Conservation (phyloP, 1,140 invertebrate species). For the Charaxes varanes region DNA sequence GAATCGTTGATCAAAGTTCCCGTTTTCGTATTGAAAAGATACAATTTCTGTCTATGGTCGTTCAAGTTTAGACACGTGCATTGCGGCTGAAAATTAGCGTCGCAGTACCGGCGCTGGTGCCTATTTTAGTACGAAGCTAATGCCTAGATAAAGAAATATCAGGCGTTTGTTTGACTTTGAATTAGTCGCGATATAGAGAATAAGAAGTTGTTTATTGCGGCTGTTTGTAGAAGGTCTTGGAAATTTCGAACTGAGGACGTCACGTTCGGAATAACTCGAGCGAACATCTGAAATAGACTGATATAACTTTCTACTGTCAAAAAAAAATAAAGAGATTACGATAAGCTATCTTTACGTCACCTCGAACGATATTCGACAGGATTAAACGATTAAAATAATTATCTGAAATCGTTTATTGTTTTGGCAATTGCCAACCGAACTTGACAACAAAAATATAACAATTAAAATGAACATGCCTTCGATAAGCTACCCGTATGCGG, state of each 20-base stretch:
- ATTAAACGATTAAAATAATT: constrained; percentile 4
- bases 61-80: constrained; percentile 51
- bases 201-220: constrained; percentile 11
- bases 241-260: constrained; percentile 5
- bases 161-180: constrained; percentile 30
- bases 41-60: constrained; percentile 61
- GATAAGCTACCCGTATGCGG: constrained; percentile 29
- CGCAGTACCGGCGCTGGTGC: constrained; percentile 9
- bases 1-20: constrained; percentile 53
- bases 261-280: not conserved
- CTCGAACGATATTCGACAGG: too few species aligned
- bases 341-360: too few species aligned
- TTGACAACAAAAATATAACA: constrained; percentile 28
- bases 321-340: too few species aligned
- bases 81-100: constrained; percentile 25
- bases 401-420: constrained; percentile 12
- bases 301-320: too few species aligned
- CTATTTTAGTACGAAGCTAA: constrained; percentile 17
- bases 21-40: constrained; percentile 51
- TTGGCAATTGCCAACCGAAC: too few species aligned
- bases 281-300: not conserved
- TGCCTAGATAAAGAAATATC: constrained; percentile 32
- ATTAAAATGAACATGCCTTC: constrained; percentile 45
- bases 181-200: constrained; percentile 22
- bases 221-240: constrained; percentile 10